Evolutionary conservation across 2,797 vertebrate species (phyloP).

Genomic region (Buceros bicornis): DNA sequence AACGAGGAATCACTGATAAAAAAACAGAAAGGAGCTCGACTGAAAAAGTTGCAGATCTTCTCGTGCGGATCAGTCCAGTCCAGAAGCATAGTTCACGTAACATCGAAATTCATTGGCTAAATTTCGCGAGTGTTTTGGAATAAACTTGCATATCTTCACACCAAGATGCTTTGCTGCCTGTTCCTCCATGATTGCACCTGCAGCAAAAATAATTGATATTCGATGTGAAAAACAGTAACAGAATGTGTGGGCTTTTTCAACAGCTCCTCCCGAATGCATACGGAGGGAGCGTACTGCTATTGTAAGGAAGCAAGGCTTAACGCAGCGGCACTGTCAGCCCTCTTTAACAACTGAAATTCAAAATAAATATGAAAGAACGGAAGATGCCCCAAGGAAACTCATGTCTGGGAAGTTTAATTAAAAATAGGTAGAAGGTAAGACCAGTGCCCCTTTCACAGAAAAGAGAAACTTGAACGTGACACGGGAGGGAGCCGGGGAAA

Average conservation of each 20-base stretch:
- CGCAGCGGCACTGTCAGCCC: background rate
- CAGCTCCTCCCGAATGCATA: background rate
- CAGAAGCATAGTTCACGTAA: conserved; percentile 90
- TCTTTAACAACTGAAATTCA: background rate
- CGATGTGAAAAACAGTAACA: background rate
- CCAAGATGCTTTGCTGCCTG: conserved; percentile 85
- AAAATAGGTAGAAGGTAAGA: background rate
- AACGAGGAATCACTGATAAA: background rate
- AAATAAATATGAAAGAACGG: background rate
- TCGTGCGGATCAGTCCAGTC: conserved; percentile 67
- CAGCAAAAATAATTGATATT: conserved; percentile 2
- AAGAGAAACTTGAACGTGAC: background rate
- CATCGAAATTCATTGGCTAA: conserved; percentile 95
- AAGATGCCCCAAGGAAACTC: background rate
- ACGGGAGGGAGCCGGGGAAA: background rate
- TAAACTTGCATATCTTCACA: conserved; percentile 88
- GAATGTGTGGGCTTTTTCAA: background rate
- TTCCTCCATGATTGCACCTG: conserved; percentile 92
- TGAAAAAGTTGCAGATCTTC: background rate
- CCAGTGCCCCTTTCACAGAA: background rate
- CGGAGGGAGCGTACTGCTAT: fast-evolving
- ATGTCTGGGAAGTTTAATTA: background rate
- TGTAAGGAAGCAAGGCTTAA: background rate
- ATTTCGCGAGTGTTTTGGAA: conserved; percentile 89
- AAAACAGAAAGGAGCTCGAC: background rate